Conservation (phyloP, 2,113 vertebrate species). For the Aramus guarauna region DNA sequence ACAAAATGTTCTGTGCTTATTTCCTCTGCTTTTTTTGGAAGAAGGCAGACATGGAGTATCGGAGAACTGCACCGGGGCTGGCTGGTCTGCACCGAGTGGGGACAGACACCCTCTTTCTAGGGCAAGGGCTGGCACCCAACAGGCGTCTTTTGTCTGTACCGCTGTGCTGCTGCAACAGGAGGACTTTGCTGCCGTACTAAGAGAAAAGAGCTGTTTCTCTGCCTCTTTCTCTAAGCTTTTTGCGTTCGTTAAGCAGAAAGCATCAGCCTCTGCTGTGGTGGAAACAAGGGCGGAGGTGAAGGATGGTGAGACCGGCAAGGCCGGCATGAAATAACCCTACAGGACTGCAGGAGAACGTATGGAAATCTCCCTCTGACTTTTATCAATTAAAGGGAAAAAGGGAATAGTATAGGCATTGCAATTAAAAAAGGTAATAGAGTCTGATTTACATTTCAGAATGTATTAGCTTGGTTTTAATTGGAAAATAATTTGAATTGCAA, state of each 20-base stretch:
- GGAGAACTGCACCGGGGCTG: neutral
- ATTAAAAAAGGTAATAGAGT: conserved; percentile 64
- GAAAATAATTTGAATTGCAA: conserved; percentile 73
- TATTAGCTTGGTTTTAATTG: conserved; percentile 70
- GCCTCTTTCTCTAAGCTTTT: neutral
- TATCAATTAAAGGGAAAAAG: conserved; percentile 52
- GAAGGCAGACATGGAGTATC: neutral
- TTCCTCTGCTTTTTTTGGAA: neutral
- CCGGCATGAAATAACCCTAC: neutral
- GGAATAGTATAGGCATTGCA: conserved; percentile 41
- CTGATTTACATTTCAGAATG: conserved; percentile 73
- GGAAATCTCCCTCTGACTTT: conserved; percentile 23
- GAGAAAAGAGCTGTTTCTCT: neutral
- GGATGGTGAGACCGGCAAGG: neutral
- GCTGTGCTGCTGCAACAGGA: neutral
- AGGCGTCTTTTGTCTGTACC: neutral
- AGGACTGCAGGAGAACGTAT: neutral
- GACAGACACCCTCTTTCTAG: neutral
- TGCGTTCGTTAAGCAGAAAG: neutral
- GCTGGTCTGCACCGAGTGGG: fast-evolving
- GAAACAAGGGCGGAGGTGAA: neutral
- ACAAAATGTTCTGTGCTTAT: conserved; percentile 52
- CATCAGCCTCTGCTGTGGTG: fast-evolving
- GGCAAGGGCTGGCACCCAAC: neutral
- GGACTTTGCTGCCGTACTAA: neutral